Base-by-base conservation (phyloP, 2,113 vertebrate species). In the Morone chrysops region DNA sequence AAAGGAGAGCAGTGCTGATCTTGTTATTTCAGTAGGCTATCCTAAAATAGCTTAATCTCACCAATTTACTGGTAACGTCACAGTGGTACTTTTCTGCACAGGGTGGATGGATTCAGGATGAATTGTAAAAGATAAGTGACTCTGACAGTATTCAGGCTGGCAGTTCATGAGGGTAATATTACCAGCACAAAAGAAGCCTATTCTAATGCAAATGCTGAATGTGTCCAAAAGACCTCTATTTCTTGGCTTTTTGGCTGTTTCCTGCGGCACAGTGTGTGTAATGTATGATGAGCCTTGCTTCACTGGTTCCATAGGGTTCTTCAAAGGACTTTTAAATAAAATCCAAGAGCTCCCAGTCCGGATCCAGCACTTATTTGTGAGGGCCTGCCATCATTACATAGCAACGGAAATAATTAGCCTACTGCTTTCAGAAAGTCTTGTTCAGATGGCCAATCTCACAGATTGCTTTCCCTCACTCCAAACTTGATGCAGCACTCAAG, bases 321-420 rank as follows among this genome's bases (percentile, higher is more conserved):
- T 54, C 20, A 14, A 17, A 75, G 22, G 14, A 62, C 14, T 41
- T 45, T 2, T 22, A 73, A 73, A 75, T 56, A 56, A 2, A 71
- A 61, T 69, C 48, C 43, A 53, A 76, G 36, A 68, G 40, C 82
- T 70, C 73, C 57, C 36, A 50, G 40, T 62, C 69, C 9, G 40
- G 67, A 54, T 70, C 75, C 56, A 56, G 48, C 51, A 51, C 50
- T 78, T 82, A 65, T 62, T 70, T 83, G 79, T 85, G 77, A 87
- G 79, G 50, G 51, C 31, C 65, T 82, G 80, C 80, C 86, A 88
- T 85, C 77, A 85, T 81, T 76, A 70, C 79, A 77, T 78, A 79
- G 77, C 45, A 84, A 78, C 79, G 68, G 78, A 89, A 89, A 89
- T 86, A 89, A 89, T 86, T 80, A 85, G 84, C 81, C 75, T 40